These are phyloP conservation scores for Tineola bisselliella DNA, from an alignment of 2,888 invertebrate genomes.

Conservation along the genomic window DNA sequence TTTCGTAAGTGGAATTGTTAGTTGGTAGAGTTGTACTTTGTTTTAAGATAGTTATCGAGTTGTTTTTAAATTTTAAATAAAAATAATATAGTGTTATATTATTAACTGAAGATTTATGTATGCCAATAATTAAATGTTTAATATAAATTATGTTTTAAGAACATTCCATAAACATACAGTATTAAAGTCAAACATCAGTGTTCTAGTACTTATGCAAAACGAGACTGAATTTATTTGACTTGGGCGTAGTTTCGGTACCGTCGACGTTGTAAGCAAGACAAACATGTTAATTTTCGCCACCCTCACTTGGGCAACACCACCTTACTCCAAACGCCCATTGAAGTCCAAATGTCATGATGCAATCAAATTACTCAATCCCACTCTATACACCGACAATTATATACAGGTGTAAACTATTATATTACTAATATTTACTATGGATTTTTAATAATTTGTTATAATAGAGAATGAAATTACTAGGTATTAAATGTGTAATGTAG, in stretches of 20 bases:
- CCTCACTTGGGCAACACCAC: constrained; percentile 20
- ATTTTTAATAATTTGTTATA: no score
- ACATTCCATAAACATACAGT: constrained; percentile 22
- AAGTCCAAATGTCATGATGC: background rate
- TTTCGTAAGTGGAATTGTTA: no score
- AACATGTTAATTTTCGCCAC: constrained; percentile 62
- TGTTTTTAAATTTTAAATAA: no score
- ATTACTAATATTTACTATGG: no score
- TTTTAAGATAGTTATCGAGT: no score
- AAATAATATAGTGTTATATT: no score
- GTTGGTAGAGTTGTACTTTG: no score
- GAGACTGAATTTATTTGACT: constrained; percentile 63
- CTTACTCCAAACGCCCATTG: constrained; percentile 11
- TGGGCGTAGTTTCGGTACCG: constrained; percentile 58
- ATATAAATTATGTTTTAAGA: constrained; percentile 43
- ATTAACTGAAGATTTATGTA: constrained; percentile 18
- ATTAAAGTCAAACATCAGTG: constrained; percentile 54
- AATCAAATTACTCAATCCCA: constrained; percentile 33
- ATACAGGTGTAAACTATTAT: background rate
- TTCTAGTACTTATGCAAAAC: constrained; percentile 54
- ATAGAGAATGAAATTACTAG: no score
- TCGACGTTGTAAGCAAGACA: constrained; percentile 64
- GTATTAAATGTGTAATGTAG: no score
- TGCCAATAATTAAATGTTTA: constrained; percentile 38
- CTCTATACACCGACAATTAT: background rate